Evolutionary conservation across 53 echinoderm and acorn worm genomes (phyloP), one percentile per base, ranked within the genome.

Genomic region (Paelopatides confundens): DNA sequence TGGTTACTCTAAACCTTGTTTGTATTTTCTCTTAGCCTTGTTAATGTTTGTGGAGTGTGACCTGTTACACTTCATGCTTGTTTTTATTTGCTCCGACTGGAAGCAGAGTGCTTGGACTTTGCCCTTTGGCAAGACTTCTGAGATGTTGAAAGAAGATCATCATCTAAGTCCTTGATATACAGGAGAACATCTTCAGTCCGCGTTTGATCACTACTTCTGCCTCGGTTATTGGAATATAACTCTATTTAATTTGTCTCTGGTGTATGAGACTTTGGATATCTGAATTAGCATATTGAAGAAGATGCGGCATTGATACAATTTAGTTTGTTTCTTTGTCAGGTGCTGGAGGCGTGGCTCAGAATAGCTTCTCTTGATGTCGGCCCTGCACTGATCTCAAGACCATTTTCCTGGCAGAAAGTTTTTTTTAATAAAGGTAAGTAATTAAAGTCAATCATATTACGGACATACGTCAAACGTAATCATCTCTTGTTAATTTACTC

Each of bases 121-220:
- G 58, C 58, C 58, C 24, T 58, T 15, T 6, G 17, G n/a, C 58
- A 58, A 58, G 58, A 15, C 24, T 58, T n/a, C n/a, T n/a, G 58
- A 58, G 58, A 58, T 15, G 58, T 23, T 58, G 24, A 58, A 58
- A 5, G 26, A 58, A 58, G 58, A 58, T 58, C 18, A 21, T 58
- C 24, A 18, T 58, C 3, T 58, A 15, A 58, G 58, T 6, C 2
- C 17, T 58, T 18, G 58, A 58, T 6, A 58, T 58, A 21, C 58
- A 21, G 58, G n/a, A 58, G 18, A n/a, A 18, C 18, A 18, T 58
- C 58, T 58, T 18, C n/a, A 58, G 18, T 58, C 58, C 21, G 24
- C n/a, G n/a, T 58, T 58, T n/a, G n/a, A n/a, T n/a, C n/a, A n/a
- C n/a, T 58, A 21, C 58, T 58, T 58, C 58, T 58, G 58, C 58